Percentiles rank a stretch among this genome's conserved stretches.
These are phyloP conservation scores for Epizoanthus scotinus DNA, from an alignment of 92 coral and sea anemone species.

Conservation along the genomic window DNA sequence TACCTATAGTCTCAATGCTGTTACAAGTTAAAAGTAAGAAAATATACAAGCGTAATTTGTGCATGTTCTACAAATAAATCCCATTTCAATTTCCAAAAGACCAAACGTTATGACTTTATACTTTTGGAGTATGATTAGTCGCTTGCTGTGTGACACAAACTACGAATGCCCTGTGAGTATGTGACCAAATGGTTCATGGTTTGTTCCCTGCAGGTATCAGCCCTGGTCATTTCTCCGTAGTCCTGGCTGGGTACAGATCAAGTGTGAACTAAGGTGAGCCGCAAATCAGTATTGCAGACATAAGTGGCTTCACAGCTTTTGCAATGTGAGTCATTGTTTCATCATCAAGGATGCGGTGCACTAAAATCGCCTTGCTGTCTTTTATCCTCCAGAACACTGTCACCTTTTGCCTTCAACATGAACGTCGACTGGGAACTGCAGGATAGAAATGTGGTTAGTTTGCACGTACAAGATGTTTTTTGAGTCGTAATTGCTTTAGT, in stretches of 20 bases:
- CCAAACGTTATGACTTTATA: too few relatives aligned
- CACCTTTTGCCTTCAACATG: slow-evolving; percentile 94
- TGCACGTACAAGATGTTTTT: not conserved
- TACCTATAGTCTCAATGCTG: too few relatives aligned
- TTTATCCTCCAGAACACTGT: slow-evolving; percentile 70
- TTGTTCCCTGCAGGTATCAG: slow-evolving; percentile 71
- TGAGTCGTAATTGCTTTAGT: too few relatives aligned
- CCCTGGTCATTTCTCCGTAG: slow-evolving; percentile 99
- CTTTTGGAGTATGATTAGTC: not conserved
- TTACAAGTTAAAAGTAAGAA: too few relatives aligned
- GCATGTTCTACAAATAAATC: too few relatives aligned
- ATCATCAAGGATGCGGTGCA: not conserved
- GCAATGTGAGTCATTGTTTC: too few relatives aligned
- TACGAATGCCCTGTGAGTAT: not conserved
- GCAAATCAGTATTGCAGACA: too few relatives aligned
- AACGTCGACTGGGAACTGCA: slow-evolving; percentile 96
- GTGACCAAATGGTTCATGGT: not conserved
- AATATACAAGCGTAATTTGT: too few relatives aligned
- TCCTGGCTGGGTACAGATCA: slow-evolving; percentile 99
- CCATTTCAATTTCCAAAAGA: too few relatives aligned
- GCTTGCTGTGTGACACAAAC: not conserved
- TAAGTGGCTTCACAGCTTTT: too few relatives aligned
- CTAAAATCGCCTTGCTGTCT: not conserved
- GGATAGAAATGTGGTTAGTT: slow-evolving; percentile 41
- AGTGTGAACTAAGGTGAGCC: slow-evolving; percentile 93